Conservation (phyloP, 2,797 vertebrate species). For the Bryconaethiops microstoma region DNA sequence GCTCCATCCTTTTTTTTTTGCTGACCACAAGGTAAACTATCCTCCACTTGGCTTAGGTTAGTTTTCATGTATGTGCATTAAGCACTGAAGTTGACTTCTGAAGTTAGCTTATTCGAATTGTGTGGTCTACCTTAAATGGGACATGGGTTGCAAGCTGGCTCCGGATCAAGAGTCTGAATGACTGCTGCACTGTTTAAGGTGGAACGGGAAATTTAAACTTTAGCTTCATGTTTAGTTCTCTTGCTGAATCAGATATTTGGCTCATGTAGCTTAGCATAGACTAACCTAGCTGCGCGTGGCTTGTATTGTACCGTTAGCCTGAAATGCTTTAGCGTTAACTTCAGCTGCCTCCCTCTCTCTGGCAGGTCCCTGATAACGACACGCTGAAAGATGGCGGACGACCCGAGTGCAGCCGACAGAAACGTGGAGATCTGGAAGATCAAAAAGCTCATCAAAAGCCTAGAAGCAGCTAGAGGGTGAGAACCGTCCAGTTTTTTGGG, state of each 20-base stretch:
- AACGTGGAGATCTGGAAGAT: constrained; percentile 86
- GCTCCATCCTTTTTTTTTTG: too few relatives aligned
- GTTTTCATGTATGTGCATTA: too few relatives aligned
- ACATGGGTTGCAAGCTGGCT: not conserved
- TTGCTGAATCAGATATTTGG: not conserved
- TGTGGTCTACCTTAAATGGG: not conserved
- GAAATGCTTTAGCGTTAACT: not conserved
- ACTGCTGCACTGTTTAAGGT: not conserved
- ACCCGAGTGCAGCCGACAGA: constrained; percentile 88
- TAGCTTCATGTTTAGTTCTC: too few relatives aligned
- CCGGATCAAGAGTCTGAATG: not conserved
- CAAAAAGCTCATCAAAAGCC: constrained; percentile 64
- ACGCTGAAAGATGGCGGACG: constrained; percentile 85
- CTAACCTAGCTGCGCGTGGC: not conserved
- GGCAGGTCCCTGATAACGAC: constrained; percentile 57
- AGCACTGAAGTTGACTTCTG: too few relatives aligned
- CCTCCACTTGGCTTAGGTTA: too few relatives aligned
- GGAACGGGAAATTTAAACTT: not conserved
- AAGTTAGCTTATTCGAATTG: too few relatives aligned
- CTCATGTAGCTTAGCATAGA: not conserved
- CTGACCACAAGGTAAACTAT: too few relatives aligned
- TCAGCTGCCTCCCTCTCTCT: not conserved
- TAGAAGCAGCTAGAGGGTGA: constrained; percentile 60
- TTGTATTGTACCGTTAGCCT: not conserved
- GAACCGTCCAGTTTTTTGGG: not conserved